Evolutionary conservation across 2,797 vertebrate genomes (phyloP).

Genomic region (Linurgus olivaceus): DNA sequence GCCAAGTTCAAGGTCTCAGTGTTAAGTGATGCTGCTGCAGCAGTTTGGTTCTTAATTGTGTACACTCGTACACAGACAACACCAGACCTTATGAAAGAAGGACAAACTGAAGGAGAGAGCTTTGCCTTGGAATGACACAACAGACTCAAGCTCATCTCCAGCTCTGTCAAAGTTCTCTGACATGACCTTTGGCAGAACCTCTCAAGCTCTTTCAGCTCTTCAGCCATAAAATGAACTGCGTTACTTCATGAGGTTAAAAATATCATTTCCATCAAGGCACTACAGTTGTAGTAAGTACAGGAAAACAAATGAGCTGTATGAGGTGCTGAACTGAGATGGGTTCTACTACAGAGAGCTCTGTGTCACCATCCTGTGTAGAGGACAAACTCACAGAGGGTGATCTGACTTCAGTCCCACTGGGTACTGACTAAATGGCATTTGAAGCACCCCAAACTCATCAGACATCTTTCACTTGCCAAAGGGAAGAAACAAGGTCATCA

Average conservation of each 20-base stretch:
- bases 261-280: not conserved
- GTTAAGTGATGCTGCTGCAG: constrained; percentile 19
- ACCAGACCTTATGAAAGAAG: not conserved
- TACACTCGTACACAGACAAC: not conserved
- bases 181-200: not conserved
- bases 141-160: not conserved
- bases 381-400: not conserved
- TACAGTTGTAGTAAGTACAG: not conserved
- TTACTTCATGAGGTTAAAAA: not conserved
- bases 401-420: not conserved
- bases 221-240: not conserved
- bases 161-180: not conserved
- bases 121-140: not conserved
- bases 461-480: not conserved
- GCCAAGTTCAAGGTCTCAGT: constrained; percentile 8
- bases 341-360: not conserved
- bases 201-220: not conserved
- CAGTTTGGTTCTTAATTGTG: constrained; percentile 19
- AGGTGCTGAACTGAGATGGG: not conserved
- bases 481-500: not conserved
- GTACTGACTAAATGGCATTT: not conserved
- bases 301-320: not conserved
- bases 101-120: not conserved
- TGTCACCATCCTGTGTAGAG: not conserved
- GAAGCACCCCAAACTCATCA: not conserved